Conservation (phyloP, 2,888 invertebrate species). For the Meghimatium bilineatum region DNA sequence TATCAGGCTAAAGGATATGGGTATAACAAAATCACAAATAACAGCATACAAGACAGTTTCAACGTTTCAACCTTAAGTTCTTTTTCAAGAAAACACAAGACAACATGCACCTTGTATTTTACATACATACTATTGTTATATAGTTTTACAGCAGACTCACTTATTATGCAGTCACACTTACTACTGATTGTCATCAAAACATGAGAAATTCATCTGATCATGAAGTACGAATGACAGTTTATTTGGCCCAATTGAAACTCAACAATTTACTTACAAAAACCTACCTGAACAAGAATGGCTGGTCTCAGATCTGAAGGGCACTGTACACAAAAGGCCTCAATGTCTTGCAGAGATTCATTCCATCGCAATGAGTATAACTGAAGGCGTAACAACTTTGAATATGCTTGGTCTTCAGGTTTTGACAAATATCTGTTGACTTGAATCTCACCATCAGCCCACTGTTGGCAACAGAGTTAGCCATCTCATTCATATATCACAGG, state of each 20-base stretch:
- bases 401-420: not conserved
- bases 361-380: conserved; percentile 26
- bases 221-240: not conserved
- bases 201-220: too few species aligned
- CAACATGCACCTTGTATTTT: too few species aligned
- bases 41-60: too few species aligned
- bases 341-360: conserved; percentile 11
- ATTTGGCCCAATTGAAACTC: not conserved
- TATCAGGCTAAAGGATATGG: too few species aligned
- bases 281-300: conserved; percentile 37
- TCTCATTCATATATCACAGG: too few species aligned
- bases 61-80: too few species aligned
- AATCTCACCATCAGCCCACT: conserved; percentile 39
- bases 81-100: too few species aligned
- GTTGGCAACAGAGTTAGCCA: not conserved
- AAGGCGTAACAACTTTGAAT: not conserved
- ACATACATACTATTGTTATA: too few species aligned
- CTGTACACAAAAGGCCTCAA: conserved; percentile 31
- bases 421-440: conserved; percentile 23
- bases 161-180: too few species aligned
- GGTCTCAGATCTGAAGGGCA: not conserved
- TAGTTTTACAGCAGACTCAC: too few species aligned
- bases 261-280: not conserved
- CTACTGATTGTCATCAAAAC: too few species aligned
- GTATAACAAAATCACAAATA: too few species aligned